These are phyloP conservation scores for Dryobates pubescens DNA, from an alignment of 2,797 vertebrate species.

Conservation along the genomic window DNA sequence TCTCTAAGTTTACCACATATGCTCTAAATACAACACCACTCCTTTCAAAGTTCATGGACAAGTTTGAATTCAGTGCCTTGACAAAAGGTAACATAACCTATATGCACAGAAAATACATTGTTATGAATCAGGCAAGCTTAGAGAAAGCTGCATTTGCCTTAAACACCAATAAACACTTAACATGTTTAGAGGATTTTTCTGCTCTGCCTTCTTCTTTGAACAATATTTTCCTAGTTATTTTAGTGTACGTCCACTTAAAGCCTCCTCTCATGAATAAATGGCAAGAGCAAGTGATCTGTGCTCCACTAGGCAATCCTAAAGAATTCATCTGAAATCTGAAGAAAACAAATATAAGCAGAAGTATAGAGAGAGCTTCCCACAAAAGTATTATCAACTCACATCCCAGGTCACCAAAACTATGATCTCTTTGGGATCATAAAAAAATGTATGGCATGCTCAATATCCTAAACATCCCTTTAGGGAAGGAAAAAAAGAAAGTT, in stretches of 20 bases:
- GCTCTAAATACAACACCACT: neutral
- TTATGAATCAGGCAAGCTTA: neutral
- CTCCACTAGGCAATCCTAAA: neutral
- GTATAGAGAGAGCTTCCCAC: neutral
- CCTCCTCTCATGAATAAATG: neutral
- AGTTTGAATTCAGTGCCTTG: neutral
- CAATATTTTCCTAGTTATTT: neutral
- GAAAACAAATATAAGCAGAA: rapidly evolving
- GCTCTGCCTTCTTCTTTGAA: neutral
- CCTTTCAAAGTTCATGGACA: rapidly evolving
- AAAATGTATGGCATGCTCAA: rapidly evolving
- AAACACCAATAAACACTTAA: neutral
- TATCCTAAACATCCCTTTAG: neutral
- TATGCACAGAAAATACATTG: neutral
- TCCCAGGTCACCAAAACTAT: neutral
- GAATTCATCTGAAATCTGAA: neutral
- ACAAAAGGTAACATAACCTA: neutral
- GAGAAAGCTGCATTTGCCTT: neutral
- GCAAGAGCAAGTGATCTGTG: neutral
- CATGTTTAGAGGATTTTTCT: neutral
- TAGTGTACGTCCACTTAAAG: neutral
- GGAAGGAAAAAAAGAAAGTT: no score
- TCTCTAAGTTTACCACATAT: neutral
- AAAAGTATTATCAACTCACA: neutral
- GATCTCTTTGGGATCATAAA: neutral